Conservation (phyloP, 2,888 invertebrate genomes). For the Hypolimnas misippus region DNA sequence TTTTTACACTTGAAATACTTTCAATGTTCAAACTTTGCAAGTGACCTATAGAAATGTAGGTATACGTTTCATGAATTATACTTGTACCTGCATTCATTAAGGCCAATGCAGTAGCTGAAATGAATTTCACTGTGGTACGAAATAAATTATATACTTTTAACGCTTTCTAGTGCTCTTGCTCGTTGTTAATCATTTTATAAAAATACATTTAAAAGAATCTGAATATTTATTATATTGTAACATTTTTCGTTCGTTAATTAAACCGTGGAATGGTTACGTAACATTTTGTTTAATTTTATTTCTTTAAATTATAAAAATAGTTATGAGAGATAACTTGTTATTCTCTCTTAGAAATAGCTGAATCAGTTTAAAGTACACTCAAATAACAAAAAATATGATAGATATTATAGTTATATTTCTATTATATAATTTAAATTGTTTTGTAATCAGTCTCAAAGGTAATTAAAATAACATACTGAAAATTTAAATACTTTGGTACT, state of each 20-base stretch:
- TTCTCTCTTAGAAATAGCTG: no score
- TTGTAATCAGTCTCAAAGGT: no score
- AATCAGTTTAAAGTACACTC: no score
- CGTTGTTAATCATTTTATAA: slow-evolving; percentile 17
- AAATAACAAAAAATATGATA: no score
- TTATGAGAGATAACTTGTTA: no score
- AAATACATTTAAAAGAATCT: slow-evolving; percentile 16
- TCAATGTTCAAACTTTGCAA: slow-evolving; percentile 22
- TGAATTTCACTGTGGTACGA: slow-evolving; percentile 35
- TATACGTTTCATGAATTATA: slow-evolving; percentile 33
- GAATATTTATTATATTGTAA: background rate
- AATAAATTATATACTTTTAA: slow-evolving; percentile 34
- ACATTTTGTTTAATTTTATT: background rate
- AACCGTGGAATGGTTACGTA: background rate
- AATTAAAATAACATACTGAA: no score
- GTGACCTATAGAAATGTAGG: slow-evolving; percentile 39
- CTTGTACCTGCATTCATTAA: slow-evolving; percentile 36
- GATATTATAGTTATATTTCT: no score
- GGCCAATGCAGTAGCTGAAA: slow-evolving; percentile 34
- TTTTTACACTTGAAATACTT: slow-evolving; percentile 15
- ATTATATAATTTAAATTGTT: no score
- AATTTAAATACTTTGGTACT: no score
- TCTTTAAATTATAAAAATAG: no score
- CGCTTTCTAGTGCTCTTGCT: slow-evolving; percentile 19
- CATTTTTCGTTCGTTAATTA: background rate